Evolutionary conservation across 2,797 vertebrate species (phyloP).

Genomic region (Alfaro cultratus): DNA sequence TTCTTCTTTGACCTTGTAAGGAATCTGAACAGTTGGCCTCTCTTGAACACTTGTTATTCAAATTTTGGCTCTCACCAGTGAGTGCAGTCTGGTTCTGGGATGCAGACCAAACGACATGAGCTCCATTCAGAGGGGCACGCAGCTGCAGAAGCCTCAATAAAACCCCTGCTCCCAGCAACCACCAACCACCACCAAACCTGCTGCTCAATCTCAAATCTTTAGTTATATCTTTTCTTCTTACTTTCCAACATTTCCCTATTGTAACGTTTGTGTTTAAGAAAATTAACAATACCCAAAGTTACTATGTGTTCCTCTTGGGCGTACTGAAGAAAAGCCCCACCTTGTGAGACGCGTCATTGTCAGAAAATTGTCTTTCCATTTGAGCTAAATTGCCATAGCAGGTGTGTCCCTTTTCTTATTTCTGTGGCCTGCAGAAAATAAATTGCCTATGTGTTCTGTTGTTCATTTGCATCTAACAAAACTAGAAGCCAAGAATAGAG

Average conservation of each 20-base stretch:
- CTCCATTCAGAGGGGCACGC: conserved; percentile 59
- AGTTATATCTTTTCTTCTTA: not conserved
- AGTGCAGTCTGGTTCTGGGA: conserved; percentile 63
- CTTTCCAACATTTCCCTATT: not conserved
- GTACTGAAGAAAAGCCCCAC: not conserved
- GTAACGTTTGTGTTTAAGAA: not conserved
- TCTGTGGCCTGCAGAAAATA: conserved; percentile 32
- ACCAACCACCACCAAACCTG: conserved; percentile 8
- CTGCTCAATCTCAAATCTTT: conserved; percentile 3
- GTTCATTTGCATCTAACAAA: conserved; percentile 56
- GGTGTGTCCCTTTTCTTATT: conserved; percentile 46
- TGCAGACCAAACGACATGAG: conserved; percentile 56
- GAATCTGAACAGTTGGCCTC: conserved; percentile 73
- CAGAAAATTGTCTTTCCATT: not conserved
- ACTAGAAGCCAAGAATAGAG: conserved; percentile 69
- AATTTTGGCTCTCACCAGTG: conserved; percentile 66
- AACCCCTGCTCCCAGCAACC: conserved; percentile 17
- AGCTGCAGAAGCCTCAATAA: conserved; percentile 66
- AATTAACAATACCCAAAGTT: not conserved
- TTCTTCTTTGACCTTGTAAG: conserved; percentile 61
- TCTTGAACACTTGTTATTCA: conserved; percentile 78
- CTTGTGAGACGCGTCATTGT: not conserved
- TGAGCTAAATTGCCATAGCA: conserved; percentile 25
- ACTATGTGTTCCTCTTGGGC: not conserved
- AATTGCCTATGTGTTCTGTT: conserved; percentile 53